Base-by-base conservation (phyloP, 2,888 invertebrate species). In the Agrotis segetum region DNA sequence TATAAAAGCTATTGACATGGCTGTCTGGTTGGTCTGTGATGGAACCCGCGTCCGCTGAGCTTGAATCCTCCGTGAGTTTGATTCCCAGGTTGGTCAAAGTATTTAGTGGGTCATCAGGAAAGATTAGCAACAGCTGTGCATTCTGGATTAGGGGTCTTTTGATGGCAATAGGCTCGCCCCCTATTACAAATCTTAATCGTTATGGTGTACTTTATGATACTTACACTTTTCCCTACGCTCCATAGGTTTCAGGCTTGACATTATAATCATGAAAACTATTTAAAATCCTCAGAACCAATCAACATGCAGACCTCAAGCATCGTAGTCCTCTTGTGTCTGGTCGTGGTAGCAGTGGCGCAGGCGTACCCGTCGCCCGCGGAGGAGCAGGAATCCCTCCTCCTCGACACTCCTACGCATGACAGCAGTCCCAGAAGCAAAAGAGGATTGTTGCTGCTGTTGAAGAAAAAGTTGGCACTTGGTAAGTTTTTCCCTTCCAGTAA, bases 391-490 rank as follows among this genome's bases (percentile, higher is more conserved):
- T 83, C 89, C 2, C 76, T 85, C 55, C 75, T 85, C 55, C 87
- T 90, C 73, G 91, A 92, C 72, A 89, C 90, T 24, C 92, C 94
- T 0, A 89, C 85, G 44, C 92, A 92, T 69, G 94, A 94, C 67
- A 90, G 92, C 77, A 94, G 93, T 81, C 89, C 91, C 11, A 91
- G 96, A 83, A 90, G 91, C 66, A 96, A 96, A 87, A 92, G 96
- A 89, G 92, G 94, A 66, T 86, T 96, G 66, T 85, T 96, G 47
- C 86, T 96, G 44, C 85, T 95, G 52, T 84, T 96, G 50, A 96
- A 96, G 85, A 96, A 96, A 87, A 96, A 96, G 85, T 88, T 96
- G 70, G 88, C 96, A 76, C 92, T 96, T 83, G 96, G 96, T 96
- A 88, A 88, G 82, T 16, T 40, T 47, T n/a, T 46, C 5, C 13